Evolutionary conservation across 2,888 invertebrate genomes (phyloP), one percentile per base, ranked within the genome.

Genomic region (Pyrrhosoma nymphula): DNA sequence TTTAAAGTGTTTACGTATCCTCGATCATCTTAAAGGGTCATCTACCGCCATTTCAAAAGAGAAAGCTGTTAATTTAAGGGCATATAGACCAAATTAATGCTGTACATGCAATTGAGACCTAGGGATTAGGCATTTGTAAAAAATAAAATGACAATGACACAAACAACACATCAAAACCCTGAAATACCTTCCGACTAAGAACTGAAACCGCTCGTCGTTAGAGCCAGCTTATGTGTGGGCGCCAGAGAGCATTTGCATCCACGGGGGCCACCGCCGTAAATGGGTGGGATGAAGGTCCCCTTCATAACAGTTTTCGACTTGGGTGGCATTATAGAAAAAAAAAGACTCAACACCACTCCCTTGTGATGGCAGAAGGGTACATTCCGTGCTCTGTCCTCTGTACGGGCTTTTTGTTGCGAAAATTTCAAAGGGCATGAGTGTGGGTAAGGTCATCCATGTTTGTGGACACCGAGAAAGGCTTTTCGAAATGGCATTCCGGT

Each of bases 381-480:
- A 35, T 82, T 35, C 16, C 30, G 18, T 26, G 23, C 69, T 69
- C 30, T 14, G 35, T 82, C 75, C 89, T 8, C 55, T 14, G 89
- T n/a, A 89, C 55, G 55, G 23, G 55, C 47, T 14, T 55, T 47
- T 55, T 55, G 26, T 23, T 89, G 60, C 47, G 6, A 10, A 89
- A 47, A 55, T 89, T 89, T 89, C 47, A 89, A 47, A 56, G 47
- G 56, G 23, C 26, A 89, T 2, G 89, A n/a, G 56, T 47, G 12
- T 89, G 47, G 47, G 47, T 89, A 55, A 89, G 47, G 56, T 89
- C 89, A 55, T 89, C 56, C 16, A n/a, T 47, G 47, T 89, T 47
- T 47, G 89, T 20, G 89, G 47, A 89, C 89, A 55, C 23, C 26
- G 89, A 89, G 56, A 89, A 89, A 89, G 89, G 89, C 89, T 89